A percentile compares a stretch with the other conserved stretches of the same genome.
Conservation (phyloP, 2,888 invertebrate genomes). For the Eupithecia vulgata region DNA sequence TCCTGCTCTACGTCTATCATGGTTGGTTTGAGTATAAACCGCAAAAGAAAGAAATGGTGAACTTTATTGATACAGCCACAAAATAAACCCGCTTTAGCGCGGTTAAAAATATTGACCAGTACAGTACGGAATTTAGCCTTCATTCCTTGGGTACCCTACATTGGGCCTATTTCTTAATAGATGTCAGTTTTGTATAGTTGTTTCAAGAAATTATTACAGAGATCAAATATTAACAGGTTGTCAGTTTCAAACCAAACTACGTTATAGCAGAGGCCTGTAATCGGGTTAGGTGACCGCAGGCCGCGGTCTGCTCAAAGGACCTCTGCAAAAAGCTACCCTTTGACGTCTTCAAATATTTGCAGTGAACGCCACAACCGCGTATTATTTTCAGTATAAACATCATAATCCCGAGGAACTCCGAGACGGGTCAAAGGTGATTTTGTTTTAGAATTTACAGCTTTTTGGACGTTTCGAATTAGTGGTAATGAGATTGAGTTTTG, state of each 20-base stretch:
- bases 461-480: slow-evolving; percentile 46
- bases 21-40: background rate
- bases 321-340: slow-evolving; percentile 78
- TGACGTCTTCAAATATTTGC: slow-evolving; percentile 81
- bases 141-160: background rate
- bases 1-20: slow-evolving; percentile 14
- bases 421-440: slow-evolving; percentile 63
- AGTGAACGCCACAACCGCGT: slow-evolving; percentile 73
- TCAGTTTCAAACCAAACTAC: slow-evolving; percentile 30
- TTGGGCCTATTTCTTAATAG: background rate
- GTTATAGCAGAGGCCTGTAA: slow-evolving; percentile 54
- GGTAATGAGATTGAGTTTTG: slow-evolving; percentile 27
- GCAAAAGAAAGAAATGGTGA: background rate
- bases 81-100: background rate
- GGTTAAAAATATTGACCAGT: background rate
- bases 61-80: background rate
- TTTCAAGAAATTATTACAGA: slow-evolving; percentile 5
- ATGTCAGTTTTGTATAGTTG: background rate
- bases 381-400: slow-evolving; percentile 82
- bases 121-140: background rate
- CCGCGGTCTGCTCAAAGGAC: slow-evolving; percentile 73
- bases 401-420: slow-evolving; percentile 71
- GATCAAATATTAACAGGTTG: background rate
- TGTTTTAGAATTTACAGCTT: slow-evolving; percentile 53
- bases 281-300: slow-evolving; percentile 80